phyloP scores from a whole-genome alignment of 2,113 vertebrate genomes.

The Probosciger aterrimus region DNA sequence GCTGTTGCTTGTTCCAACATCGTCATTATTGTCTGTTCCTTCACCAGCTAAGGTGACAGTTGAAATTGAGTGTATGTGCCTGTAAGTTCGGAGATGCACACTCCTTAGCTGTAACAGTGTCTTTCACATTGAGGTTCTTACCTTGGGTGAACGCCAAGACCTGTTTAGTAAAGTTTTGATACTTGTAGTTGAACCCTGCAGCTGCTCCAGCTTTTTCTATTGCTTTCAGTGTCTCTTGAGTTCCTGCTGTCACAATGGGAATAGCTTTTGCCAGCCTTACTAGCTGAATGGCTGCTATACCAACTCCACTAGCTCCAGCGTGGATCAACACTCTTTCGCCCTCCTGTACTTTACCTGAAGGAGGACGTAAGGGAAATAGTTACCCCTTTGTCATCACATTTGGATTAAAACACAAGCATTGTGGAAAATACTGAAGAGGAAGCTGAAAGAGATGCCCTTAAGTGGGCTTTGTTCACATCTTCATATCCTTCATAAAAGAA shows the following conservation, averaged over 20 bases:
- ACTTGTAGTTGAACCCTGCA: slow-evolving; percentile 83
- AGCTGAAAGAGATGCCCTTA: not conserved
- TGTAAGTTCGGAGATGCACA: fast-evolving
- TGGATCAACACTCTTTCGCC: slow-evolving; percentile 82
- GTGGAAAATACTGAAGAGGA: not conserved
- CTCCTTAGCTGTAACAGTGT: not conserved
- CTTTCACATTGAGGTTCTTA: slow-evolving; percentile 9
- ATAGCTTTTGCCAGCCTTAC: slow-evolving; percentile 75
- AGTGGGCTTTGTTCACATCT: not conserved
- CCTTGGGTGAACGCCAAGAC: slow-evolving; percentile 79
- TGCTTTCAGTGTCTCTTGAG: slow-evolving; percentile 75
- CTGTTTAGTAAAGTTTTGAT: slow-evolving; percentile 76
- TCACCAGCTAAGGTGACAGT: not conserved
- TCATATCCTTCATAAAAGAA: not conserved
- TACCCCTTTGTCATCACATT: not conserved
- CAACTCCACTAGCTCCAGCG: slow-evolving; percentile 81
- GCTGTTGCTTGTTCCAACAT: not conserved
- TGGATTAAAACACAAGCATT: not conserved
- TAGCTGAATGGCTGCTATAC: slow-evolving; percentile 84
- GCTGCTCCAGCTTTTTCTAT: slow-evolving; percentile 74
- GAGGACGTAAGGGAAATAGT: not conserved
- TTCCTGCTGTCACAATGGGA: slow-evolving; percentile 82
- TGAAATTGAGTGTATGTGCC: not conserved
- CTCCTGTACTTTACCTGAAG: slow-evolving; percentile 76
- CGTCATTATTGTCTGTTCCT: not conserved